Percentiles rank a stretch among this genome's conserved stretches.
These are phyloP conservation scores for Timandra comae DNA, from an alignment of 2,888 invertebrate species.

Conservation along the genomic window DNA sequence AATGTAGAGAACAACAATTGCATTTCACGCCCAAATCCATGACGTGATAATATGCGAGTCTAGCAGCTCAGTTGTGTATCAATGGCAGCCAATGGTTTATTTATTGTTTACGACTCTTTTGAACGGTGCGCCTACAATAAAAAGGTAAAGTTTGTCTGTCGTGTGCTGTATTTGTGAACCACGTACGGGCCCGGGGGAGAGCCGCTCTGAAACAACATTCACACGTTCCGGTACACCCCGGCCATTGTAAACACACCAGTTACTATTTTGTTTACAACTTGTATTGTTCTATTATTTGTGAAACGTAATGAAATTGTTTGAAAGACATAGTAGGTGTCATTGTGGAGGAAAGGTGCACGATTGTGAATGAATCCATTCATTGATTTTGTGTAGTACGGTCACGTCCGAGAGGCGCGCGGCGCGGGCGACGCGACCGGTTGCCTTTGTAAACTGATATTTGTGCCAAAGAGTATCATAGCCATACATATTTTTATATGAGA, in stretches of 20 bases:
- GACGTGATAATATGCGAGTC: slow-evolving; percentile 68
- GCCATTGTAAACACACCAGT: slow-evolving; percentile 63
- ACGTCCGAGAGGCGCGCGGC: slow-evolving; percentile 40
- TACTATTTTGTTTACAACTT: slow-evolving; percentile 59
- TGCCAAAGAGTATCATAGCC: slow-evolving; percentile 28
- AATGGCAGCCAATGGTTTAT: slow-evolving; percentile 27
- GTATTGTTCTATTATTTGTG: slow-evolving; percentile 66
- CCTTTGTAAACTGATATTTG: slow-evolving; percentile 37
- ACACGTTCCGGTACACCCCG: slow-evolving; percentile 56
- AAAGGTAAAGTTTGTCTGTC: slow-evolving; percentile 45
- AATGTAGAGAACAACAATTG: slow-evolving; percentile 50
- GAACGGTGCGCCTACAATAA: slow-evolving; percentile 55
- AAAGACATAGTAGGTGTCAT: slow-evolving; percentile 37
- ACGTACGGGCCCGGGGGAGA: slow-evolving; percentile 59
- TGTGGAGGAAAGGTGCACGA: slow-evolving; percentile 27
- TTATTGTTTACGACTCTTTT: slow-evolving; percentile 65
- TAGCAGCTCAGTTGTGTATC: slow-evolving; percentile 53
- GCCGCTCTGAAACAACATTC: slow-evolving; percentile 60
- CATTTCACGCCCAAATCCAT: slow-evolving; percentile 58
- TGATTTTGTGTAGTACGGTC: slow-evolving; percentile 43
- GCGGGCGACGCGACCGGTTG: slow-evolving; percentile 31
- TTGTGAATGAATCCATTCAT: slow-evolving; percentile 45
- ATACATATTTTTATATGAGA: too few relatives aligned
- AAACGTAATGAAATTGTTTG: slow-evolving; percentile 54
- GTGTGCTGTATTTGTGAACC: slow-evolving; percentile 50